These are phyloP conservation scores for Sphaerophoria rueppellii DNA, from an alignment of 2,888 invertebrate genomes.

Conservation along the genomic window DNA sequence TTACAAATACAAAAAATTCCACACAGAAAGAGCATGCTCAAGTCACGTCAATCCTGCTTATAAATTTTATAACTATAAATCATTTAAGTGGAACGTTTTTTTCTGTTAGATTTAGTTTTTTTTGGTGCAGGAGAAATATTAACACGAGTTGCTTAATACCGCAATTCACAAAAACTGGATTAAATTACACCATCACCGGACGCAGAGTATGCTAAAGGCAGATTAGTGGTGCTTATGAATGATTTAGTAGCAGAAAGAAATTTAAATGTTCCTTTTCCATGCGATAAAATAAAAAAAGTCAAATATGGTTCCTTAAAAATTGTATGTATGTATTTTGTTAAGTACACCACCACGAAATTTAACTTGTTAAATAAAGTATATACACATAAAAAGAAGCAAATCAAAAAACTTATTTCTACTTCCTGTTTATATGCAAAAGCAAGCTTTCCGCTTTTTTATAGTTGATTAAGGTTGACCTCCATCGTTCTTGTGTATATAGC, in stretches of 20 bases:
- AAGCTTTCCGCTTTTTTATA: conserved; percentile 2
- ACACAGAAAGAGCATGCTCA: too few species aligned
- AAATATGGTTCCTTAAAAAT: neutral
- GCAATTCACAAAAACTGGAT: neutral
- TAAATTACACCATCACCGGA: neutral
- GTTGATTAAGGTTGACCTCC: conserved; percentile 56
- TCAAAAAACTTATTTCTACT: conserved; percentile 24
- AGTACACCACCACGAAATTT: neutral
- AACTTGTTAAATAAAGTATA: conserved; percentile 1
- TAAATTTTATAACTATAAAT: too few species aligned
- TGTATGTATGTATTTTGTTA: too few species aligned
- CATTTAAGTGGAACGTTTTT: too few species aligned
- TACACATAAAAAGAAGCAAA: conserved; percentile 25
- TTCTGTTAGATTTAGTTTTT: too few species aligned
- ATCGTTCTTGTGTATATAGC: conserved; percentile 12
- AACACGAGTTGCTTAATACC: too few species aligned
- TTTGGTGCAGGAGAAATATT: too few species aligned
- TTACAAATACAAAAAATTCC: too few species aligned
- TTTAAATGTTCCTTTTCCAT: conserved; percentile 14
- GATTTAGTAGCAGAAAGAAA: conserved; percentile 15
- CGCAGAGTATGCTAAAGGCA: neutral
- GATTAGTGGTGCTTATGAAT: conserved; percentile 34
- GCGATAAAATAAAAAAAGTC: neutral
- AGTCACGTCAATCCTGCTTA: too few species aligned
- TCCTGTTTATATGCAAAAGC: neutral